phyloP scores from a whole-genome alignment of 2,797 vertebrate species.

The Eremophila alpestris region DNA sequence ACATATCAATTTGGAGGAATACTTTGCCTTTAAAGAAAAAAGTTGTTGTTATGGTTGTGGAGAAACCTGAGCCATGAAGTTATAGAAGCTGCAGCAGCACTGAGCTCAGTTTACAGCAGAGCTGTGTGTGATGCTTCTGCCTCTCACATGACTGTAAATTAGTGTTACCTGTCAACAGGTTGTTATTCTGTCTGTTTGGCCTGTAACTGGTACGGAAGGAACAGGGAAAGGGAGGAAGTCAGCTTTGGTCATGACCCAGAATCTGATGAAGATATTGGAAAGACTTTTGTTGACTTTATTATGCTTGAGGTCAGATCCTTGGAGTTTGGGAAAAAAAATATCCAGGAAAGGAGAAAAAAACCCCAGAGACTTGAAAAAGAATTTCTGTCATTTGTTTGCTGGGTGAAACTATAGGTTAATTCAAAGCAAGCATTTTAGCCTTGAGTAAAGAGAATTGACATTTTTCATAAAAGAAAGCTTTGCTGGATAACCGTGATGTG shows the following conservation, averaged over 20 bases:
- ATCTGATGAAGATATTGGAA: background rate
- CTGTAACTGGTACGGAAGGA: background rate
- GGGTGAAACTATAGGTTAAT: background rate
- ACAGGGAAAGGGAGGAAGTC: background rate
- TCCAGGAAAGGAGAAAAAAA: background rate
- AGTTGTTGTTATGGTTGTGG: background rate
- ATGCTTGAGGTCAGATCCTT: background rate
- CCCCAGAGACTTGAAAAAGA: background rate
- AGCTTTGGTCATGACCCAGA: conserved; percentile 27
- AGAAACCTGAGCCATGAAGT: conserved; percentile 15
- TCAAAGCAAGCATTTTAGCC: background rate
- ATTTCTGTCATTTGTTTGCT: background rate
- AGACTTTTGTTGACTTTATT: background rate
- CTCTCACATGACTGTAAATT: conserved; percentile 7
- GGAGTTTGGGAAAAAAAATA: background rate
- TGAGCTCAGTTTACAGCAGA: conserved; percentile 14
- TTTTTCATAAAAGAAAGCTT: background rate
- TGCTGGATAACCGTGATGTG: background rate
- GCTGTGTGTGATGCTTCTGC: background rate
- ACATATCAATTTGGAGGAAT: background rate
- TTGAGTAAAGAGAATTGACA: background rate
- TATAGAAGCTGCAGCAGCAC: background rate
- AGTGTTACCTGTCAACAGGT: conserved; percentile 38
- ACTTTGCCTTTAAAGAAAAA: background rate
- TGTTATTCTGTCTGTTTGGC: conserved; percentile 19